Evolutionary conservation across 1,140 invertebrate species (phyloP), one percentile per base, ranked within the genome.

Genomic region (Heliconius eleuchia): DNA sequence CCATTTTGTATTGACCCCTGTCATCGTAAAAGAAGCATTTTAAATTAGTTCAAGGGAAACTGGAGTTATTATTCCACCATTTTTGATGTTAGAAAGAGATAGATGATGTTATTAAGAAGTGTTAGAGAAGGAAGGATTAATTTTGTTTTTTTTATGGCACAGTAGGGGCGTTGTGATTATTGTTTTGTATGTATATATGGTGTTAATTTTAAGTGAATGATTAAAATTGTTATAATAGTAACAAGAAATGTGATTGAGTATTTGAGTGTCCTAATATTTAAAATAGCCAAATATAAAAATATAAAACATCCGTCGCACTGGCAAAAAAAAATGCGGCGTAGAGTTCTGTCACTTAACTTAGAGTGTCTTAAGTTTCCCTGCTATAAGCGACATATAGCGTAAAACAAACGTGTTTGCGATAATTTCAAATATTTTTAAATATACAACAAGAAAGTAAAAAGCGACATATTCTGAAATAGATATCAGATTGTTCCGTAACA

Each of bases 41-140:
- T 46, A 72, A 74, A 52, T 71, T 77, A 77, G 86, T 34, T 71
- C 85, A 82, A 27, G 42, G 79, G 84, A 83, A 39, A 79, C 46
- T 86, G 85, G 87, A 57, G 80, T 76, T 76, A 77, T 71, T 80
- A 80, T 77, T 81, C 81, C 84, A 85, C 86, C 84, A 87, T 88
- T 86, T 89, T 88, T 80, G 82, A 76, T 23, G 87, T 52, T 82
- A 9, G 85, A 88, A 55, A 75, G 83, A 84, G 83, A 87, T 23
- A n/a, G 82, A 2, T 39, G 71, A 79, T 84, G 82, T 79, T 78
- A 86, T 86, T 86, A 85, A 76, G 19, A 39, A 30, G 71, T 73
- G 85, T 73, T 82, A 83, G 84, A 89, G 52, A 78, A 82, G 77
- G 85, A 87, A 34, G 72, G 72, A 46, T 8, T 42, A n/a, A 57